Percentiles rank a stretch among this genome's conserved stretches.
phyloP scores from a whole-genome alignment of 2,113 vertebrate genomes.

The Marcusenius ussheri region DNA sequence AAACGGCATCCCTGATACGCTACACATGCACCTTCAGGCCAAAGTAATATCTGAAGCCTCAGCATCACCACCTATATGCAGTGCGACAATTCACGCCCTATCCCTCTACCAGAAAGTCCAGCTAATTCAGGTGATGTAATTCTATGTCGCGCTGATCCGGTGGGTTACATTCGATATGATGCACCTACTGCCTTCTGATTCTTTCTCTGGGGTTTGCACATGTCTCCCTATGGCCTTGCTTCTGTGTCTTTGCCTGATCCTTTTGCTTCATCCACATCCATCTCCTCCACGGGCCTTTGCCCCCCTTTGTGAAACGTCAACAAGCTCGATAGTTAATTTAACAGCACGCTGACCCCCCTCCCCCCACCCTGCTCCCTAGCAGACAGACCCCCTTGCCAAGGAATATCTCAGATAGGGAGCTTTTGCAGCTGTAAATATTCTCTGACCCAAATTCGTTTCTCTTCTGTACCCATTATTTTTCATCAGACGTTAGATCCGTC shows the following conservation, averaged over 20 bases:
- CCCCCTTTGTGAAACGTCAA: not conserved
- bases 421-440: conserved; percentile 10
- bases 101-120: not conserved
- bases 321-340: conserved; percentile 19
- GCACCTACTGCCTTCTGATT: not conserved
- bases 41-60: not conserved
- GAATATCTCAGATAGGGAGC: not conserved
- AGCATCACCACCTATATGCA: not conserved
- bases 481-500: not conserved
- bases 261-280: not conserved
- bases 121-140: not conserved
- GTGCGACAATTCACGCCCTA: not conserved
- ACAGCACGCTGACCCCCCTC: not conserved
- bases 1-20: not conserved
- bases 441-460: not conserved
- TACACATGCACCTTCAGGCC: not conserved
- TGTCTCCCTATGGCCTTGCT: not conserved
- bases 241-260: not conserved
- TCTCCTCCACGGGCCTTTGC: not conserved
- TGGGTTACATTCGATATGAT: not conserved
- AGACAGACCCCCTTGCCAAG: not conserved
- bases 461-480: conserved; percentile 2
- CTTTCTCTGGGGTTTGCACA: not conserved
- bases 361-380: not conserved
- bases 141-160: not conserved